Base-by-base conservation (phyloP, 2,113 vertebrate genomes). In the Himantopus leucocephalus region DNA sequence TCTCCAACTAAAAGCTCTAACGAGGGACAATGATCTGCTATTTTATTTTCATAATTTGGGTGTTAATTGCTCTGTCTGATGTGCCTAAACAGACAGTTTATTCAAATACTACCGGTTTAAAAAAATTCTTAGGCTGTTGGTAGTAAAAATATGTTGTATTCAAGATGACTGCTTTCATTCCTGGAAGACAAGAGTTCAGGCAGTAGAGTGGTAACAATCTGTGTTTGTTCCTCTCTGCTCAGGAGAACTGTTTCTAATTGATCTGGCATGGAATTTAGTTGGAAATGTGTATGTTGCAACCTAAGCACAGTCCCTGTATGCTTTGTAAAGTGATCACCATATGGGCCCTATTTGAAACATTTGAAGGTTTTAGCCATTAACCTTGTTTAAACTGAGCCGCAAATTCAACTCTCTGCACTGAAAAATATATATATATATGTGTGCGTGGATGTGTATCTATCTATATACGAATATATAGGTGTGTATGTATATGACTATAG, bases 241-340 rank as follows among this genome's bases (percentile, higher is more conserved):
- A 97, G 96, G 95, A 97, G 91, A 97, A 97, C 97, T 98, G 98
- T 98, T 98, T 98, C 98, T 98, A 98, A 98, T 98, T 98, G 98
- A 98, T 98, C 98, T 98, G 98, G 98, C 98, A 98, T 97, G 98
- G 98, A 98, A 97, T 98, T 98, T 97, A 97, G 93, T 78, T 96
- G 96, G 96, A 96, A 97, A 98, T 97, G 97, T 97, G 94, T 98
- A 96, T 88, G 97, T 97, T 97, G 98, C 98, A 98, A 97, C 92
- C 89, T 77, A 98, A 98, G 98, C 85, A 58, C 96, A 96, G 97
- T 91, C 96, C 95, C 97, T 97, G 96, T 98, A 90, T 97, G 96
- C 97, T 98, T 98, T 97, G 97, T 98, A 98, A 98, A 98, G 96
- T 92, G 98, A 98, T 98, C 98, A 97, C 97, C 98, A 97, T 94